These are phyloP conservation scores for Vireo griseus DNA, from an alignment of 2,797 vertebrate genomes.

Conservation along the genomic window DNA sequence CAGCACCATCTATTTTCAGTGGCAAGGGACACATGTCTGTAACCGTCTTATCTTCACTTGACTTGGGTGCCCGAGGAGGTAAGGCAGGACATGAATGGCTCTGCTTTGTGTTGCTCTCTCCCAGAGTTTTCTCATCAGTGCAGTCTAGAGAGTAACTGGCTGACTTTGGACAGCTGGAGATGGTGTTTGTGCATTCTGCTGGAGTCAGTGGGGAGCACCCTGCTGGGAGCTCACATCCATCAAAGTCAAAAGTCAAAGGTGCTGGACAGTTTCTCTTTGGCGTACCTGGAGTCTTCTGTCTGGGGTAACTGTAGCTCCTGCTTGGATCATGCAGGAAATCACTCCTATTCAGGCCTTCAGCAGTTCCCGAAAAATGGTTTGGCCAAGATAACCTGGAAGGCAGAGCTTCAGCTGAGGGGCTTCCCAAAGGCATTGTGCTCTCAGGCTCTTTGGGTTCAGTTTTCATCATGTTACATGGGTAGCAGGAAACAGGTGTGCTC, in stretches of 20 bases:
- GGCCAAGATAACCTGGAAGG: constrained; percentile 92
- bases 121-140: constrained; percentile 81
- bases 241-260: constrained; percentile 83
- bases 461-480: constrained; percentile 84
- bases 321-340: constrained; percentile 84
- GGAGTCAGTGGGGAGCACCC: constrained; percentile 59
- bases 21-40: constrained; percentile 70
- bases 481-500: constrained; percentile 79
- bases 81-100: constrained; percentile 91
- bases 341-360: constrained; percentile 76
- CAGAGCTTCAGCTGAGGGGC: constrained; percentile 73
- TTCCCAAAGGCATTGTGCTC: constrained; percentile 69
- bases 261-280: constrained; percentile 86
- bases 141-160: constrained; percentile 89
- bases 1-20: constrained; percentile 73
- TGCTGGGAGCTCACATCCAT: constrained; percentile 63
- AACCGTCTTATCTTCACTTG: constrained; percentile 69
- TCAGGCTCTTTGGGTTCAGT: constrained; percentile 72
- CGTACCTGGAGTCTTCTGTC: constrained; percentile 87
- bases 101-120: constrained; percentile 81
- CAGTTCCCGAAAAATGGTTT: constrained; percentile 83
- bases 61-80: constrained; percentile 88
- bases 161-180: constrained; percentile 84
- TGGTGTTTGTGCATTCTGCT: constrained; percentile 58
- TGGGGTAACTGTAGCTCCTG: constrained; percentile 93